These are phyloP conservation scores for Synodontis membranacea DNA, from an alignment of 2,113 vertebrate genomes.

Conservation along the genomic window DNA sequence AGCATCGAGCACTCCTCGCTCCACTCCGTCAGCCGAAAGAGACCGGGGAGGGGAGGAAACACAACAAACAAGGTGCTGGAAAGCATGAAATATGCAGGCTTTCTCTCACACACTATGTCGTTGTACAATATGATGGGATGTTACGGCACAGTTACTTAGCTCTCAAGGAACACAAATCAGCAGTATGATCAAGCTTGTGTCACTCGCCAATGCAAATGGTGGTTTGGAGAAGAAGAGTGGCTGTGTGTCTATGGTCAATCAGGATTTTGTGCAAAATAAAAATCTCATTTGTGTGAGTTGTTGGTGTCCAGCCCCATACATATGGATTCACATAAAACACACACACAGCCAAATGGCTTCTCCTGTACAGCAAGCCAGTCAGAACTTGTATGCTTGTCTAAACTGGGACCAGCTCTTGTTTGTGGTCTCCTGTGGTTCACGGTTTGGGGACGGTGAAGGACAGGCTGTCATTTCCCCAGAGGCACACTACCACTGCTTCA, in stretches of 20 bases:
- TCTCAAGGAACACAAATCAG: constrained; percentile 37
- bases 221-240: constrained; percentile 18
- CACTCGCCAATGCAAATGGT: constrained; percentile 32
- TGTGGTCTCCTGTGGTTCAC: constrained; percentile 83
- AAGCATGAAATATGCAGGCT: constrained; percentile 45
- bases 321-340: constrained; percentile 62
- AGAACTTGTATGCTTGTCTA: constrained; percentile 89
- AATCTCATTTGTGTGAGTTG: constrained; percentile 31
- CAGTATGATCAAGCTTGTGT: constrained; percentile 26
- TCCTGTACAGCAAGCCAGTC: constrained; percentile 88
- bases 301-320: constrained; percentile 33
- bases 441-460: constrained; percentile 63
- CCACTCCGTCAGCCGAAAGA: constrained; percentile 40
- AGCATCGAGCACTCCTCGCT: constrained; percentile 54
- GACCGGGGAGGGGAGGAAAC: constrained; percentile 55
- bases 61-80: constrained; percentile 48
- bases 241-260: constrained; percentile 27
- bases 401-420: constrained; percentile 89
- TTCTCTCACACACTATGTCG: constrained; percentile 33
- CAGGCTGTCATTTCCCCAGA: constrained; percentile 75
- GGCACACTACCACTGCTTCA: constrained; percentile 75
- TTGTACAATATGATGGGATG: constrained; percentile 33
- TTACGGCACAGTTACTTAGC: constrained; percentile 38
- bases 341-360: constrained; percentile 83
- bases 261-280: constrained; percentile 33